Conservation (phyloP, 1,140 invertebrate species). For the Aleiodes sp. region DNA sequence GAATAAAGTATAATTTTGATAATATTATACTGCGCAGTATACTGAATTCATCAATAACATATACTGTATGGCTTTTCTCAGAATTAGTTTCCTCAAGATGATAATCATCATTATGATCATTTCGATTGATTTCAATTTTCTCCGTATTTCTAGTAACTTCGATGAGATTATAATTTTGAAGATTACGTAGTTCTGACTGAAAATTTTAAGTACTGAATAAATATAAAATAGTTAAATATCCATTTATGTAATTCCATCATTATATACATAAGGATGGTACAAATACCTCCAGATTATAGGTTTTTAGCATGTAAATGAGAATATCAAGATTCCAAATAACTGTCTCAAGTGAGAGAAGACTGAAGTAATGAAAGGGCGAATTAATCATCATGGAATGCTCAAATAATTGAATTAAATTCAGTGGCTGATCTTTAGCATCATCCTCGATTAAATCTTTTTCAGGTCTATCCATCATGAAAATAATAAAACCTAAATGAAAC, state of each 20-base stretch:
- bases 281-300: conserved; percentile 58
- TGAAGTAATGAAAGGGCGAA: conserved; percentile 57
- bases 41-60: conserved; percentile 55
- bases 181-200: conserved; percentile 53
- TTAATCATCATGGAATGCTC: conserved; percentile 48
- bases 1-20: conserved; percentile 51
- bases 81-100: conserved; percentile 32
- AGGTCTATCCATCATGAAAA: conserved; percentile 46
- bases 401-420: conserved; percentile 53
- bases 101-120: conserved; percentile 32
- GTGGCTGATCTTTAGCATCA: conserved; percentile 49
- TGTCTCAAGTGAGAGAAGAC: conserved; percentile 52
- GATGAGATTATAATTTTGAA: conserved; percentile 50
- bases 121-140: not conserved
- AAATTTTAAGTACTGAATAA: too few species aligned
- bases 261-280: not conserved
- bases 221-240: too few species aligned
- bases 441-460: conserved; percentile 42
- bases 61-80: conserved; percentile 38
- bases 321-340: conserved; percentile 61
- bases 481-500: conserved; percentile 50
- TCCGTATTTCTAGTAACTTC: conserved; percentile 21
- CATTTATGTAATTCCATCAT: not conserved
- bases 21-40: conserved; percentile 55
- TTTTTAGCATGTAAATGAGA: conserved; percentile 50